Evolutionary conservation across 2,888 invertebrate genomes (phyloP), one percentile per base, ranked within the genome.

Genomic region (Aphidoletes aphidimyza): DNA sequence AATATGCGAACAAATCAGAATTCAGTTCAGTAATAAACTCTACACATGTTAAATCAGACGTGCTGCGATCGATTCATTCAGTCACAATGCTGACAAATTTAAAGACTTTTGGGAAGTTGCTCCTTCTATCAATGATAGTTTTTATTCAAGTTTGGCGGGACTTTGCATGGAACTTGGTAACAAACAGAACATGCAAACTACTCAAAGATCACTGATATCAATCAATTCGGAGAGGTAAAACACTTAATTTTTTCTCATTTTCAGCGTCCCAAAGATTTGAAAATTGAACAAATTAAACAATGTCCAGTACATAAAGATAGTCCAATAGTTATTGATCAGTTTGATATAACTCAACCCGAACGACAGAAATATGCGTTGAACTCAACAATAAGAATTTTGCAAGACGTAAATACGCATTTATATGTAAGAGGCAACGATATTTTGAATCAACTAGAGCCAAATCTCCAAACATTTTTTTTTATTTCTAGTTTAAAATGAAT

Each of bases 211-310:
- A 19, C 26, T 26, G 1, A 6, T 54, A 19, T 54, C 26, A 54
- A 54, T 22, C 8, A 2, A 54, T 26, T 19, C 11, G 26, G n/a
- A n/a, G n/a, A n/a, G n/a, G n/a, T n/a, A n/a, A n/a, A n/a, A n/a
- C n/a, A n/a, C n/a, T n/a, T 26, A 22, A 5, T 54, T 19, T 49
- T 49, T 49, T 49, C 17, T 8, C 22, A 39, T 37, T 81, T 81
- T n/a, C n/a, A 81, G 81, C 37, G 81, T 34, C 45, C 47, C 34
- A 83, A 83, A 83, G 47, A 47, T 34, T 47, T 83, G 1, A 83
- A 83, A 83, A 19, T 83, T 1, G 19, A 30, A 0, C 8, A 17
- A 8, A 6, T n/a, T 2, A 45, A 83, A 17, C 19, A 1, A 14
- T 83, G 83, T 39, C 1, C 3, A 26, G n/a, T 34, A 19, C 5